Evolutionary conservation across 2,113 vertebrate genomes (phyloP).

Genomic region (Caranx ignobilis): DNA sequence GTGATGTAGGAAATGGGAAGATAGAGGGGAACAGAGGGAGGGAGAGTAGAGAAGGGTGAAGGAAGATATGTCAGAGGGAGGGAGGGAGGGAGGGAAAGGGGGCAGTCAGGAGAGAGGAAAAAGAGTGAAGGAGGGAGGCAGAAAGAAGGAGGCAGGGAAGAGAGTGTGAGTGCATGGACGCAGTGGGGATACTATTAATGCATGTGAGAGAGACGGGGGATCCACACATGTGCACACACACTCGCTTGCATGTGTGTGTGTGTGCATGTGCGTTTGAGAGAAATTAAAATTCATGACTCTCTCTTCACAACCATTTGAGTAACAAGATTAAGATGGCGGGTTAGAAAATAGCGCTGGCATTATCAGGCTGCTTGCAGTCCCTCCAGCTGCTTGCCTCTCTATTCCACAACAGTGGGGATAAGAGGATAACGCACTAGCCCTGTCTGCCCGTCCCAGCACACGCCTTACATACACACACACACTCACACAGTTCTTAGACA

Average conservation of each 20-base stretch:
- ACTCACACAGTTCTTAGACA: constrained; percentile 60
- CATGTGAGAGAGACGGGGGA: constrained; percentile 73
- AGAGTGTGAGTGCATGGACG: constrained; percentile 59
- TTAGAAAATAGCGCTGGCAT: constrained; percentile 96
- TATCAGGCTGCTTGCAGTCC: constrained; percentile 99
- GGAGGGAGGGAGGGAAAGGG: constrained; percentile 41
- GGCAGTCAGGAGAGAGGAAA: constrained; percentile 74
- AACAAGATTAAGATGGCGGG: constrained; percentile 99
- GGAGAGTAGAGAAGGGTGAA: constrained; percentile 51
- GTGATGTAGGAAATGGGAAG: constrained; percentile 77
- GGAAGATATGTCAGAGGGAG: constrained; percentile 58
- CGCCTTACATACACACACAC: constrained; percentile 45
- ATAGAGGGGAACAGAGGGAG: constrained; percentile 70
- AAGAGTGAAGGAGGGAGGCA: constrained; percentile 43
- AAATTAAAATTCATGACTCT: constrained; percentile 99
- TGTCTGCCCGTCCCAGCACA: constrained; percentile 88
- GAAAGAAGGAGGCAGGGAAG: constrained; percentile 39
- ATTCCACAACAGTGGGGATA: constrained; percentile 99
- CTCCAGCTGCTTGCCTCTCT: constrained; percentile 99
- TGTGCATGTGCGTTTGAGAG: constrained; percentile 79
- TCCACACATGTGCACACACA: constrained; percentile 52
- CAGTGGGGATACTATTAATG: constrained; percentile 77
- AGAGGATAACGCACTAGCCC: constrained; percentile 98
- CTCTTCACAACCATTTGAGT: constrained; percentile 99
- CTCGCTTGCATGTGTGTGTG: constrained; percentile 23